phyloP scores from a whole-genome alignment of 2,113 vertebrate species.

The Pygoscelis antarcticus region DNA sequence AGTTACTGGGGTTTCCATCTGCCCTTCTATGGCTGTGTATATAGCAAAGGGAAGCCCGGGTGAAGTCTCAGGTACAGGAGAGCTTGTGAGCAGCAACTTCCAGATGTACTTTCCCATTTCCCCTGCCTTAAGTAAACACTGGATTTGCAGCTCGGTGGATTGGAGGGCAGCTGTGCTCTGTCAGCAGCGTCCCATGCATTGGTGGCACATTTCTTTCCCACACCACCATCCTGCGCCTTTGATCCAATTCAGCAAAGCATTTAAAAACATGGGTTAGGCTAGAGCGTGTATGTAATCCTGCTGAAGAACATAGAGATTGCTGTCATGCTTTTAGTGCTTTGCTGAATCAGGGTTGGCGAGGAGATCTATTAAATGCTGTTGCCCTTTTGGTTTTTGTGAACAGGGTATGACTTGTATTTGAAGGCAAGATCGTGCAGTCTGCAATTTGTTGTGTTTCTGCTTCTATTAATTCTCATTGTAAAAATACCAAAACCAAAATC shows the following conservation, averaged over 20 bases:
- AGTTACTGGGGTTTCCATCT: neutral
- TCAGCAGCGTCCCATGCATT: rapidly evolving
- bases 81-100: neutral
- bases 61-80: neutral
- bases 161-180: neutral
- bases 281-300: neutral
- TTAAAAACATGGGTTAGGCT: rapidly evolving
- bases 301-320: neutral
- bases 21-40: neutral
- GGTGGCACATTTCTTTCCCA: neutral
- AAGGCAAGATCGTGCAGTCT: neutral
- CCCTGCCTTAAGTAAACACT: neutral
- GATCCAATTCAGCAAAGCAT: neutral
- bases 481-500: neutral
- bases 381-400: neutral
- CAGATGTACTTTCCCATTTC: neutral
- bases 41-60: neutral
- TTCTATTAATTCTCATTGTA: constrained; percentile 4
- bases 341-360: neutral
- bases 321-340: neutral
- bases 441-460: neutral
- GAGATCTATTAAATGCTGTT: neutral
- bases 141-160: neutral
- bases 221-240: neutral
- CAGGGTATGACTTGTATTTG: neutral